These are phyloP conservation scores for Brachionus koreanus DNA, from an alignment of 1,140 invertebrate species.

Conservation along the genomic window DNA sequence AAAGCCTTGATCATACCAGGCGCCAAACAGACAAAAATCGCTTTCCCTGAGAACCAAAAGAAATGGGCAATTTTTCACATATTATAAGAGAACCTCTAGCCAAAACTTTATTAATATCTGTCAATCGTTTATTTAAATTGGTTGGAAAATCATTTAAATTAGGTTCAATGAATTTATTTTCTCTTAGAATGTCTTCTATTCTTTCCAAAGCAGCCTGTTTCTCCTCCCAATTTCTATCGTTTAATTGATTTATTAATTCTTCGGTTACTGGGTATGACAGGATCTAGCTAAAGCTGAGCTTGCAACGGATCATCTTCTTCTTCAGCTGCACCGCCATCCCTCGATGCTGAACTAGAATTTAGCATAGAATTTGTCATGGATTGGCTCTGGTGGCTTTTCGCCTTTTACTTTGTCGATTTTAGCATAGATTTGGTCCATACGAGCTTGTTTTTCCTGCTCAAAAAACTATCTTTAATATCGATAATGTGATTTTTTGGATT, in stretches of 20 bases:
- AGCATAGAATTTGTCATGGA: conserved; percentile 61
- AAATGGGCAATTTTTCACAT: background rate
- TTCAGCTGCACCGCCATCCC: conserved; percentile 55
- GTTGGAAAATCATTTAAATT: conserved; percentile 16
- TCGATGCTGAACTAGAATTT: conserved; percentile 50
- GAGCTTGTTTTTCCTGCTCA: conserved; percentile 77
- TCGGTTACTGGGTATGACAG: conserved; percentile 64
- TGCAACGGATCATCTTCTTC: conserved; percentile 50
- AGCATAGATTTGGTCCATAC: conserved; percentile 77
- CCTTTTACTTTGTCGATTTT: conserved; percentile 73
- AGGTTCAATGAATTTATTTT: conserved; percentile 17
- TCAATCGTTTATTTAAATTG: conserved; percentile 35
- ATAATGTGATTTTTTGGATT: conserved; percentile 85
- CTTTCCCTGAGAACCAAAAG: conserved; percentile 70
- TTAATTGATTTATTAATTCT: conserved; percentile 67
- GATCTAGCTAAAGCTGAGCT: conserved; percentile 61
- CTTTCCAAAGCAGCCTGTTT: conserved; percentile 77
- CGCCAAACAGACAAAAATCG: conserved; percentile 71
- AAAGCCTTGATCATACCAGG: conserved; percentile 75
- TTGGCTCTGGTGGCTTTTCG: conserved; percentile 62
- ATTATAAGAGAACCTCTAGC: background rate
- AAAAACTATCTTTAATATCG: conserved; percentile 72
- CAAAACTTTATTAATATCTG: conserved; percentile 38
- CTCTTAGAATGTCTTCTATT: conserved; percentile 66
- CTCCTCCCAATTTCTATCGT: conserved; percentile 91